Conservation (phyloP, 2,888 invertebrate genomes). For the Metalampra italica region DNA sequence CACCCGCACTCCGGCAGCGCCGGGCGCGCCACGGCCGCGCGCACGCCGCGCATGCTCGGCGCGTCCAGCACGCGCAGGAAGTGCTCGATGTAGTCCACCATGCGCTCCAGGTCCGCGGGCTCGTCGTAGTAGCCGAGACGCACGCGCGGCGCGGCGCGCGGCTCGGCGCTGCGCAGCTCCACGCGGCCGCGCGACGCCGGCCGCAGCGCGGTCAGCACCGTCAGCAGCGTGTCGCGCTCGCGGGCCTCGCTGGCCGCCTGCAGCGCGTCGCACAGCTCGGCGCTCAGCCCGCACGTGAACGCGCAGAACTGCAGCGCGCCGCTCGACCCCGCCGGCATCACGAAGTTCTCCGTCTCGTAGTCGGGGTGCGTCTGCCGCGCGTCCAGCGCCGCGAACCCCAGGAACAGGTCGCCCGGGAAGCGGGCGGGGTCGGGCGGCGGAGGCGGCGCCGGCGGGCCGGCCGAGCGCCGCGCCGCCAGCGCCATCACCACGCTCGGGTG, state of each 20-base stretch:
- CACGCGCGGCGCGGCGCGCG: constrained; percentile 31
- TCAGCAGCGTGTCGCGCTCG: constrained; percentile 76
- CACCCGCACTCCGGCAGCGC: constrained; percentile 73
- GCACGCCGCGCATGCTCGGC: background rate
- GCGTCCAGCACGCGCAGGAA: constrained; percentile 39
- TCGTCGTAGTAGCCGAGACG: constrained; percentile 77
- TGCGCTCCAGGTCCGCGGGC: background rate
- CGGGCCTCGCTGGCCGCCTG: constrained; percentile 81
- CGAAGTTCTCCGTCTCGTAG: constrained; percentile 1
- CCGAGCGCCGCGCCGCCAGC: background rate
- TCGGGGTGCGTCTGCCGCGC: constrained; percentile 81
- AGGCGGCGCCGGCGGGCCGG: background rate
- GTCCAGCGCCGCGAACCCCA: constrained; percentile 86
- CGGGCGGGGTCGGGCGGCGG: constrained; percentile 63
- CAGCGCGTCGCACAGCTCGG: constrained; percentile 19
- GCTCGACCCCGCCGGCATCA: constrained; percentile 60
- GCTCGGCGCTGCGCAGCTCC: constrained; percentile 80
- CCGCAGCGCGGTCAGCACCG: constrained; percentile 80
- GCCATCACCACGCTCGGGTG: background rate
- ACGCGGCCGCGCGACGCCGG: constrained; percentile 67
- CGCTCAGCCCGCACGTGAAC: constrained; percentile 80
- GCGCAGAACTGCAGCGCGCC: constrained; percentile 38
- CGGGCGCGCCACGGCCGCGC: background rate
- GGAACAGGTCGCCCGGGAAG: constrained; percentile 30
- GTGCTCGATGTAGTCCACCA: background rate